Evolutionary conservation across 2,797 vertebrate species (phyloP).

Genomic region (Chrysocyon brachyurus): DNA sequence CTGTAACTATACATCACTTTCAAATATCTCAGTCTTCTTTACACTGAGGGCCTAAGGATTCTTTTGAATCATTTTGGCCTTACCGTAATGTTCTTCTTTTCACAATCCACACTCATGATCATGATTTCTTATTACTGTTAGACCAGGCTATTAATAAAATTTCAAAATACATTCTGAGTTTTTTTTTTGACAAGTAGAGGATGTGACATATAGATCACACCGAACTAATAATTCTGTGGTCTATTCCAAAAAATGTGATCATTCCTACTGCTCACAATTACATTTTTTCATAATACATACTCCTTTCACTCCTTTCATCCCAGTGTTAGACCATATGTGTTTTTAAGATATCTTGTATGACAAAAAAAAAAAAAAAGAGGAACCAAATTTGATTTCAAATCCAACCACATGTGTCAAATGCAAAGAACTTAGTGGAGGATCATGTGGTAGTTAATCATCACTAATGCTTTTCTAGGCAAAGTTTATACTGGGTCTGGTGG

Average conservation of each 20-base stretch:
- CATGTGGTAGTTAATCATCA: not conserved
- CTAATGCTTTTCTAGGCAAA: not conserved
- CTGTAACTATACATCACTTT: not conserved
- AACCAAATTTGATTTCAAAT: slow-evolving; percentile 25
- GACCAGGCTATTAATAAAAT: not conserved
- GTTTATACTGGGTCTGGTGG: not conserved
- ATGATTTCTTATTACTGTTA: not conserved
- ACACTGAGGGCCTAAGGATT: not conserved
- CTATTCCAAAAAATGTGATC: slow-evolving; percentile 14
- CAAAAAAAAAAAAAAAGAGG: not conserved
- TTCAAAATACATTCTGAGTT: not conserved
- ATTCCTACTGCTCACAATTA: not conserved
- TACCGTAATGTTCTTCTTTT: not conserved
- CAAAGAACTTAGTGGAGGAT: not conserved
- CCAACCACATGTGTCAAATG: not conserved
- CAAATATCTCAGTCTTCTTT: not conserved
- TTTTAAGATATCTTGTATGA: slow-evolving; percentile 32
- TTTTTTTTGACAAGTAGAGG: not conserved
- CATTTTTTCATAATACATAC: not conserved
- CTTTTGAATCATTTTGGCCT: slow-evolving; percentile 28
- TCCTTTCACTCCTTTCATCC: slow-evolving; percentile 1
- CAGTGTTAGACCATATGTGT: not conserved
- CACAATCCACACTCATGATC: not conserved
- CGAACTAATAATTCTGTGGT: slow-evolving; percentile 9
- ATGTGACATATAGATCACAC: not conserved